phyloP scores from a whole-genome alignment of 1,140 invertebrate species.

The Meloidogyne chitwoodi region DNA sequence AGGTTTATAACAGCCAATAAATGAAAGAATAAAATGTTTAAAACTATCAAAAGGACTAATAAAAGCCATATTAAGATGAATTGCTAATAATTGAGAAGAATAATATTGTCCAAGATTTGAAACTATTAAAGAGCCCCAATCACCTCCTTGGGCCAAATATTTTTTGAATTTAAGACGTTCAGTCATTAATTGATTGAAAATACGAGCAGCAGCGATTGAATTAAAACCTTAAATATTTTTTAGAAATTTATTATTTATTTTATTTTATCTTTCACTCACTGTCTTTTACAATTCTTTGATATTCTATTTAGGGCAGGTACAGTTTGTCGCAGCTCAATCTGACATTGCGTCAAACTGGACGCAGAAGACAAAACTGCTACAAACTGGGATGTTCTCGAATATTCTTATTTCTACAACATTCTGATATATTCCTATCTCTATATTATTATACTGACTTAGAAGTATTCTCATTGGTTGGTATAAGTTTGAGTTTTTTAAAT shows the following conservation, averaged over 20 bases:
- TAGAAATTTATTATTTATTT: too few species aligned
- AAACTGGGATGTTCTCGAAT: too few species aligned
- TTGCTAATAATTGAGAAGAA: constrained; percentile 70
- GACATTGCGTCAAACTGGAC: too few species aligned
- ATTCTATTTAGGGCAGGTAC: too few species aligned
- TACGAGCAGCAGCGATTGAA: constrained; percentile 64
- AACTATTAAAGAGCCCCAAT: constrained; percentile 65
- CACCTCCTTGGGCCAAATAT: constrained; percentile 79
- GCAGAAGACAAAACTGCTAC: too few species aligned
- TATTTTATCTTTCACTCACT: too few species aligned
- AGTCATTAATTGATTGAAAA: constrained; percentile 78
- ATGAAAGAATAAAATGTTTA: background rate
- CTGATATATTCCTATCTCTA: too few species aligned
- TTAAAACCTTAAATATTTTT: constrained; percentile 8
- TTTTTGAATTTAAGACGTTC: constrained; percentile 74
- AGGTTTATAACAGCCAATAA: constrained; percentile 17
- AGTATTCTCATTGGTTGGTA: too few species aligned
- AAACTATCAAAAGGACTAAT: constrained; percentile 34
- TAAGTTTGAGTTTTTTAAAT: background rate
- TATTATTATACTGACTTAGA: too few species aligned
- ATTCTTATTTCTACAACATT: too few species aligned
- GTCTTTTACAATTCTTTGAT: too few species aligned
- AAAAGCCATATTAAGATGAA: constrained; percentile 70
- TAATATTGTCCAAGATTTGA: constrained; percentile 68
- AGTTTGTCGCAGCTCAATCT: too few species aligned